Evolutionary conservation across 2,797 vertebrate species (phyloP).

Genomic region (Microtus agrestis): DNA sequence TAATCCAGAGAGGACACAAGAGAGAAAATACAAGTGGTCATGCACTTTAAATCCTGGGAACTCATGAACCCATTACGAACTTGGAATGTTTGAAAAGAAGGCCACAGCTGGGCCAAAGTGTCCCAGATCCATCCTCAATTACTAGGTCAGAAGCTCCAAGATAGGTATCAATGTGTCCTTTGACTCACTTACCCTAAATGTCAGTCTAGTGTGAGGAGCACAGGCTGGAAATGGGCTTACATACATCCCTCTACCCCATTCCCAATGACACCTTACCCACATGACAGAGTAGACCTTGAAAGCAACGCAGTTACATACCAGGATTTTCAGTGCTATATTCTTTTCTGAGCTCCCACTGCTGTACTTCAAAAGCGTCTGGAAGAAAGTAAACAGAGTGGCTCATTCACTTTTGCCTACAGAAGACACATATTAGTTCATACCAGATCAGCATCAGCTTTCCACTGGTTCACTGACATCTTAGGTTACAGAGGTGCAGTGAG

Average conservation of each 20-base stretch:
- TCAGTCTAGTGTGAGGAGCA: neutral
- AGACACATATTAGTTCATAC: neutral
- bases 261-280: neutral
- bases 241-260: neutral
- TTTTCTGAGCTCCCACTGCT: neutral
- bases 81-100: neutral
- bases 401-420: neutral
- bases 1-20: neutral
- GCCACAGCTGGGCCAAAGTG: neutral
- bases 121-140: neutral
- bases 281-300: neutral
- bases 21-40: neutral
- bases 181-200: neutral
- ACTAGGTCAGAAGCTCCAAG: neutral
- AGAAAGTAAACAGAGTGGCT: neutral
- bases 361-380: neutral
- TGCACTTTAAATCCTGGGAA: neutral
- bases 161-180: neutral
- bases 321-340: accelerated
- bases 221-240: neutral
- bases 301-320: neutral
- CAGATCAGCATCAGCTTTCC: neutral
- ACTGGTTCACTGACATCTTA: too few relatives aligned
- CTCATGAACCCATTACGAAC: neutral
- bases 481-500: neutral